Evolutionary conservation across 2,888 invertebrate genomes (phyloP).

Genomic region (Cremastobaeus sp.): DNA sequence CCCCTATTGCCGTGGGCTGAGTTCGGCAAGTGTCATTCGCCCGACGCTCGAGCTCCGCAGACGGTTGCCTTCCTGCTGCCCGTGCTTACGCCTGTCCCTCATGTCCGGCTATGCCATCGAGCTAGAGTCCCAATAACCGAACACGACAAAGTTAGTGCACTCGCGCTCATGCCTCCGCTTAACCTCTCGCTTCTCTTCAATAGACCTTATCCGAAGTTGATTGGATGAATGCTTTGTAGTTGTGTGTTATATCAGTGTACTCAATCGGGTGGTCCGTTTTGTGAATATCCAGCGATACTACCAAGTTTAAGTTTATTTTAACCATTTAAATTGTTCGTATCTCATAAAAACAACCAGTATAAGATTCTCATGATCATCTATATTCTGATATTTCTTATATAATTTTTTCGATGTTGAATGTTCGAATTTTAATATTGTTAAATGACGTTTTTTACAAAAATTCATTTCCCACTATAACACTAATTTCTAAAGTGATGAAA

Average conservation of each 20-base stretch:
- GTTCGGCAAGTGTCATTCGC: slow-evolving; percentile 70
- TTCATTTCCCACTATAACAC: too few relatives aligned
- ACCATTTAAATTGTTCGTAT: too few relatives aligned
- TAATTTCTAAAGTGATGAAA: too few relatives aligned
- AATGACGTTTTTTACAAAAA: too few relatives aligned
- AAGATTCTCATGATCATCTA: too few relatives aligned
- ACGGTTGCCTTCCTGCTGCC: slow-evolving; percentile 24
- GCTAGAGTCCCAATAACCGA: slow-evolving; percentile 49
- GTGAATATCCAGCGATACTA: not conserved
- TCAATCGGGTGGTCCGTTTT: slow-evolving; percentile 16
- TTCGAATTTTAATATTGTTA: too few relatives aligned
- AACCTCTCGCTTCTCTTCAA: slow-evolving; percentile 54
- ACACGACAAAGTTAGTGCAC: slow-evolving; percentile 40
- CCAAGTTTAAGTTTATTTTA: slow-evolving; percentile 13
- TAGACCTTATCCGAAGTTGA: slow-evolving; percentile 46
- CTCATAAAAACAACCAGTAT: too few relatives aligned
- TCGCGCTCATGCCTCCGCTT: slow-evolving; percentile 22
- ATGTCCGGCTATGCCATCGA: slow-evolving; percentile 52
- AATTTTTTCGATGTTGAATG: too few relatives aligned
- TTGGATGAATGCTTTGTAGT: slow-evolving; percentile 44
- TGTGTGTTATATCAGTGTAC: slow-evolving; percentile 15
- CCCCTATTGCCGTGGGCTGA: slow-evolving; percentile 35
- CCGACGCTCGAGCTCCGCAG: slow-evolving; percentile 63
- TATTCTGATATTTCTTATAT: too few relatives aligned
- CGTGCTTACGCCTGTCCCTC: slow-evolving; percentile 31